Conservation (phyloP, 2,888 invertebrate genomes). For the Mythimna vitellina region DNA sequence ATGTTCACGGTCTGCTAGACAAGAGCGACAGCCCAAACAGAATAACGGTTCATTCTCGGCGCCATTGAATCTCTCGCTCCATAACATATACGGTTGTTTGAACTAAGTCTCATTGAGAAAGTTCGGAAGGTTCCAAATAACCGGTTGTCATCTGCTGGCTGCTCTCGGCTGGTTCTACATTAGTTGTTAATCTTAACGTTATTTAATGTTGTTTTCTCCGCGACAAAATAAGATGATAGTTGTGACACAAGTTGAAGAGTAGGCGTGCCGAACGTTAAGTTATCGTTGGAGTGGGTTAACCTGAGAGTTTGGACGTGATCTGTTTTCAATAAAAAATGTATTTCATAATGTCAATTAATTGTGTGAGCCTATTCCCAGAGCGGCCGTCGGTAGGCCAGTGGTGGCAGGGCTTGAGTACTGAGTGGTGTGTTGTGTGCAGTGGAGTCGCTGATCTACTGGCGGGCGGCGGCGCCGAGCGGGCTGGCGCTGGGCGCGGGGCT, state of each 20-base stretch:
- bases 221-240: background rate
- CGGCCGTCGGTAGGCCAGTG: background rate
- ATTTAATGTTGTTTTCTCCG: conserved; percentile 26
- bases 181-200: conserved; percentile 4
- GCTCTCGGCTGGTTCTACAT: conserved; percentile 1
- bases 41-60: conserved; percentile 49
- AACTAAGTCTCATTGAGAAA: conserved; percentile 22
- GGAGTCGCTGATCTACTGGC: conserved; percentile 99
- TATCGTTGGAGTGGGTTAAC: conserved; percentile 42
- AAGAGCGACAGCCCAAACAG: conserved; percentile 8
- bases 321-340: conserved; percentile 30
- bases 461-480: conserved; percentile 98
- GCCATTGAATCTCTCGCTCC: conserved; percentile 21
- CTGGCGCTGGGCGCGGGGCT: conserved; percentile 97
- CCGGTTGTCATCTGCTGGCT: conserved; percentile 5
- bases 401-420: background rate
- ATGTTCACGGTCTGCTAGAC: conserved; percentile 5
- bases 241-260: background rate
- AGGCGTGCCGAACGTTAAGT: conserved; percentile 7
- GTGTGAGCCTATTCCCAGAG: conserved; percentile 4
- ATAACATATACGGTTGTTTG: conserved; percentile 20
- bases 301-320: conserved; percentile 1
- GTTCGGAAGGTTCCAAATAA: conserved; percentile 30
- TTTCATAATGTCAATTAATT: conserved; percentile 6
- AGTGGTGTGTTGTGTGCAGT: conserved; percentile 89